Percentiles rank a stretch among this genome's conserved stretches.
phyloP scores from a whole-genome alignment of 2,797 vertebrate genomes.

The Enteromius argenteus region DNA sequence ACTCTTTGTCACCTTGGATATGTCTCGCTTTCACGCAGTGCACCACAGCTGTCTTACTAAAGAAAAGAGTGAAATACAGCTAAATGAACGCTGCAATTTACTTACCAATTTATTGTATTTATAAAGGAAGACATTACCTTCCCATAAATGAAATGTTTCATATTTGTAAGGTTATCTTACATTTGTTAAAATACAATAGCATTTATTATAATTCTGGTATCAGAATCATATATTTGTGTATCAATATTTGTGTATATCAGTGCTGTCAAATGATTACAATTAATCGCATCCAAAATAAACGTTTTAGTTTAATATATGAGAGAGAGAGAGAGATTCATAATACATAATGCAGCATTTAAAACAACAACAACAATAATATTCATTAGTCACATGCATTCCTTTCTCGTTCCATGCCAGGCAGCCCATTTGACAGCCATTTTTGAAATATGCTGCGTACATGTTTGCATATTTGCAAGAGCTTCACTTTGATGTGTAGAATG shows the following conservation, averaged over 20 bases:
- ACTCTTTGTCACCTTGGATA: constrained; percentile 72
- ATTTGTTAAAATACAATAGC: background rate
- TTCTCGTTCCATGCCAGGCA: constrained; percentile 10
- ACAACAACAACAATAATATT: background rate
- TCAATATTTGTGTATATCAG: no score
- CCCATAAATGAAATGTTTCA: background rate
- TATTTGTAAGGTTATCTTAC: background rate
- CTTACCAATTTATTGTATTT: background rate
- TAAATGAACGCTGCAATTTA: background rate
- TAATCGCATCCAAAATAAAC: no score
- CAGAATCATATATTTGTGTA: background rate
- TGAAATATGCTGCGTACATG: constrained; percentile 40
- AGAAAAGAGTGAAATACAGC: constrained; percentile 2
- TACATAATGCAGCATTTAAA: background rate
- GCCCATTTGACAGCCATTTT: constrained; percentile 46
- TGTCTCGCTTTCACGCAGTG: constrained; percentile 53
- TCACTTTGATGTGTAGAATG: constrained; percentile 53
- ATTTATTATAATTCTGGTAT: background rate
- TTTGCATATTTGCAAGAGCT: constrained; percentile 41
- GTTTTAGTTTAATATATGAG: no score
- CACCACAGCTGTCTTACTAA: constrained; percentile 59
- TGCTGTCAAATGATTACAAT: no score
- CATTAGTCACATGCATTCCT: constrained; percentile 1
- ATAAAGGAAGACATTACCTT: constrained; percentile 5
- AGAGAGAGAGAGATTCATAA: background rate